Conservation (phyloP, 2,113 vertebrate genomes). For the Pantherophis guttatus region DNA sequence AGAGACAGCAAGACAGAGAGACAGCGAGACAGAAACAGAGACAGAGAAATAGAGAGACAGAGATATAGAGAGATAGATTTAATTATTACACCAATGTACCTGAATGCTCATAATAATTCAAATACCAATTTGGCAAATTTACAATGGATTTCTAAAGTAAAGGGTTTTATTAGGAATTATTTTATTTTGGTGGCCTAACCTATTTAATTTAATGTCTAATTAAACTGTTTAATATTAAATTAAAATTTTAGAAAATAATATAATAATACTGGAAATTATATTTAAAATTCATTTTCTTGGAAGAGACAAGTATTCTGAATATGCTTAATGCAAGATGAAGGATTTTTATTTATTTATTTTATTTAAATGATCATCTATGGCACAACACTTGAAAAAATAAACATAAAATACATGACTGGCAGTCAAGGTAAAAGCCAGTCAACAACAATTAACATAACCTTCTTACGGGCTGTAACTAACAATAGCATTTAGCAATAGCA, state of each 20-base stretch:
- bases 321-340: background rate
- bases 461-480: background rate
- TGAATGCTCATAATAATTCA: background rate
- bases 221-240: slow-evolving; percentile 34
- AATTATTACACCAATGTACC: background rate
- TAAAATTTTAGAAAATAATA: background rate
- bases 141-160: background rate
- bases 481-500: too few relatives aligned
- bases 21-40: too few relatives aligned
- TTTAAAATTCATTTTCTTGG: slow-evolving; percentile 41
- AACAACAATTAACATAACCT: background rate
- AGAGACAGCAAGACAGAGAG: too few relatives aligned
- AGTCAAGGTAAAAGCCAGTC: background rate
- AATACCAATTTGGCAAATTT: background rate
- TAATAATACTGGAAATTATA: slow-evolving; percentile 20
- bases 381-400: background rate
- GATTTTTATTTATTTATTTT: background rate
- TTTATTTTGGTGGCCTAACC: background rate
- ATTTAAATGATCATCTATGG: background rate
- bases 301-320: slow-evolving; percentile 31
- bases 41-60: too few relatives aligned
- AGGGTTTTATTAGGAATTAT: background rate
- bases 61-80: too few relatives aligned
- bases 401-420: background rate
- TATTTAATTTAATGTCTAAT: background rate